Conservation (phyloP, 1,140 invertebrate species). For the Papilio polyxenes region DNA sequence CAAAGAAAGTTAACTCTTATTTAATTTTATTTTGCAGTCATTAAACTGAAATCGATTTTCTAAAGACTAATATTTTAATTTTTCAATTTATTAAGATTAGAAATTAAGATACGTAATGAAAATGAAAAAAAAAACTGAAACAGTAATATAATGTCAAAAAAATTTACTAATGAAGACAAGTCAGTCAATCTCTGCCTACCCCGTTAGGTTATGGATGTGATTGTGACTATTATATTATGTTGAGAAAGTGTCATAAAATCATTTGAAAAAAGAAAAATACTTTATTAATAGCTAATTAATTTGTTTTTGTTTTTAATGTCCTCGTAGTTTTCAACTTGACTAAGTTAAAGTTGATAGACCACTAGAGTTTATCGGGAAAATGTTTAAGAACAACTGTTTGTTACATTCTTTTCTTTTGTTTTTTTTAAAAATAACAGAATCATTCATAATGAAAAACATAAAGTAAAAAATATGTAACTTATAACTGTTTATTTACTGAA, state of each 20-base stretch:
- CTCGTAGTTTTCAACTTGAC: background rate
- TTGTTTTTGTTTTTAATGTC: background rate
- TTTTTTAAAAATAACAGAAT: background rate
- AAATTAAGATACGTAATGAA: background rate
- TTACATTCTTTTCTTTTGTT: background rate
- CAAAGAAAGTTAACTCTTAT: background rate
- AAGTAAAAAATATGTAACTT: background rate
- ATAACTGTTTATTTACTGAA: too few species aligned
- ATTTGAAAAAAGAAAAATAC: too few species aligned
- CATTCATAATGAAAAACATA: too few species aligned
- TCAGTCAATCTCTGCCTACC: too few species aligned
- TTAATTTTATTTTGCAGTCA: background rate
- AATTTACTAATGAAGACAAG: too few species aligned
- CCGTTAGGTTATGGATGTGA: too few species aligned
- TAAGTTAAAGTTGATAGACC: background rate
- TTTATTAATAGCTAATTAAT: background rate
- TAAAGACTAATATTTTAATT: background rate
- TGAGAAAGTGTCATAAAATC: too few species aligned
- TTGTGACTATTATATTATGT: too few species aligned
- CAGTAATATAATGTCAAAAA: too few species aligned
- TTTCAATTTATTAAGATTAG: background rate
- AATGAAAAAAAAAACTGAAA: too few species aligned
- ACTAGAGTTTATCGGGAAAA: background rate
- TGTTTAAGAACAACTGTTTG: background rate
- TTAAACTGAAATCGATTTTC: background rate